Conservation (phyloP, 2,888 invertebrate genomes). For the Coenonympha arcania region DNA sequence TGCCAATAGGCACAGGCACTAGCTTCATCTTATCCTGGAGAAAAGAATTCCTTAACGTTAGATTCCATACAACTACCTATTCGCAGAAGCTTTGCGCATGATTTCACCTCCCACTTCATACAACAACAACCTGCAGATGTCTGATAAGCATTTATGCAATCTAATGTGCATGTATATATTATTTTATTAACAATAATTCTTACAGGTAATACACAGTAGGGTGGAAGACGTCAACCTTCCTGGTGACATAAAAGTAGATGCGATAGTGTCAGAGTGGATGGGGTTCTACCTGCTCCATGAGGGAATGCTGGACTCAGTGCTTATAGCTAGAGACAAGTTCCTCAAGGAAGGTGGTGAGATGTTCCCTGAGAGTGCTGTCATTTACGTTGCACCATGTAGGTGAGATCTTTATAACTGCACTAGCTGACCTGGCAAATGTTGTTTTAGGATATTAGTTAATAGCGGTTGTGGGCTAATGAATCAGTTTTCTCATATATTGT, state of each 20-base stretch:
- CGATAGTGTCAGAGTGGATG: conserved; percentile 98
- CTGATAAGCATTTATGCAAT: not conserved
- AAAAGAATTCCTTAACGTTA: no score
- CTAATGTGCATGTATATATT: not conserved
- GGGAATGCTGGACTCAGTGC: conserved; percentile 94
- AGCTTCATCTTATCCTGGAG: no score
- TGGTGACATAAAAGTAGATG: conserved; percentile 80
- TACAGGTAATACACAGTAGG: conserved; percentile 80
- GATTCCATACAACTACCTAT: no score
- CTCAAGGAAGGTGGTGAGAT: conserved; percentile 81
- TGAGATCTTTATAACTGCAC: conserved; percentile 58
- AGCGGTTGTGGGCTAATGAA: no score
- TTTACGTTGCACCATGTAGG: conserved; percentile 78
- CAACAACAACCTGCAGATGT: no score
- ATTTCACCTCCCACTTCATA: no score
- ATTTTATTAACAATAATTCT: conserved; percentile 4
- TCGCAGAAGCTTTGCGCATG: no score
- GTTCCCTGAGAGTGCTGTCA: conserved; percentile 80
- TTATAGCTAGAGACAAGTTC: conserved; percentile 86
- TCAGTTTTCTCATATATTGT: no score
- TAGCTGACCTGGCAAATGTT: no score
- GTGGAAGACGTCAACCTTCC: conserved; percentile 84
- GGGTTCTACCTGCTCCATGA: conserved; percentile 96
- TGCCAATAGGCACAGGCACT: no score
- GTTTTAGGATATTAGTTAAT: no score